These are phyloP conservation scores for Megastigmus dorsalis DNA, from an alignment of 2,888 invertebrate species.

Conservation along the genomic window DNA sequence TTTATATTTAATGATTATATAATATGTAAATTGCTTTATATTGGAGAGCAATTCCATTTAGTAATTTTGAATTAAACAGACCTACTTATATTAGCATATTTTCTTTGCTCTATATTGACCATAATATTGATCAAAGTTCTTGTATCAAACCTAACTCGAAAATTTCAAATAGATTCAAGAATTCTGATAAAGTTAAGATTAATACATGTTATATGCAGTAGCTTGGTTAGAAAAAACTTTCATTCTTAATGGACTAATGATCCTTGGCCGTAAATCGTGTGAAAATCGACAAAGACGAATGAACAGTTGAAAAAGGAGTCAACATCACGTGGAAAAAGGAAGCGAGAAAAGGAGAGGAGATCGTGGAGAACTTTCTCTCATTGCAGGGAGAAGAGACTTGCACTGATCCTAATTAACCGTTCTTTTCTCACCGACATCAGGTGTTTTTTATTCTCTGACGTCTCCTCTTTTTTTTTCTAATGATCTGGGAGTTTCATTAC, in stretches of 20 bases:
- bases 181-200: no score
- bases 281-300: background rate
- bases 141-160: no score
- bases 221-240: conserved; percentile 37
- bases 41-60: no score
- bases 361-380: conserved; percentile 58
- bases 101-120: no score
- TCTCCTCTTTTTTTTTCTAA: conserved; percentile 24
- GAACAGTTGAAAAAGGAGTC: no score
- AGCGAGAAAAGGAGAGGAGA: conserved; percentile 43
- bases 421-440: conserved; percentile 48
- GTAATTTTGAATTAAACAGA: no score
- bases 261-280: background rate
- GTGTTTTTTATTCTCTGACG: conserved; percentile 39
- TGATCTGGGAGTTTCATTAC: conserved; percentile 50
- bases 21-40: no score
- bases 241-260: conserved; percentile 35
- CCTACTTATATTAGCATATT: no score
- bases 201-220: no score
- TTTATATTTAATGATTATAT: no score
- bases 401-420: conserved; percentile 57
- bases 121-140: no score
- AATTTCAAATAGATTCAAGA: no score
- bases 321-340: background rate
- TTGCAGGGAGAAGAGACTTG: conserved; percentile 33